Conservation (phyloP, 2,797 vertebrate species). For the Rhynchonycteris naso region DNA sequence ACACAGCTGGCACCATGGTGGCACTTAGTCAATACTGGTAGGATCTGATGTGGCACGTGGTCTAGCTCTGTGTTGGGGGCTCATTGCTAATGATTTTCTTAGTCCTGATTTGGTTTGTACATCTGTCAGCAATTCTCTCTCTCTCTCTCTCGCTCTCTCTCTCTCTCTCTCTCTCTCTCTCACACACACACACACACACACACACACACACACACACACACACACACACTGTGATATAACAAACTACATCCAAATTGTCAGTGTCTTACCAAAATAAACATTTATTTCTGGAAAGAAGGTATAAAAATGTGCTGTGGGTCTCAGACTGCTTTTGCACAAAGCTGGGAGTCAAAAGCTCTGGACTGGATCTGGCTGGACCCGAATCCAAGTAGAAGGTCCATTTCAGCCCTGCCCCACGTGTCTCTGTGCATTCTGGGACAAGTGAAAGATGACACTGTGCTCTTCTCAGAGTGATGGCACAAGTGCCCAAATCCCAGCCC, state of each 20-base stretch:
- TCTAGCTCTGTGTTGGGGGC: neutral
- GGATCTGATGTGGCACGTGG: neutral
- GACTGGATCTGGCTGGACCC: neutral
- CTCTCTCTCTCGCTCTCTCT: no score
- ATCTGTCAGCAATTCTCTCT: neutral
- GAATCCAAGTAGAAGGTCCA: neutral
- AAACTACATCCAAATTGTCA: neutral
- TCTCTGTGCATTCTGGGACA: neutral
- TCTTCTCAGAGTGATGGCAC: neutral
- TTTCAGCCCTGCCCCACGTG: neutral
- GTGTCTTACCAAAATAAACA: neutral
- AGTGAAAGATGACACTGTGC: neutral
- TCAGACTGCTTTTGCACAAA: neutral
- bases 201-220: neutral
- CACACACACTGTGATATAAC: neutral
- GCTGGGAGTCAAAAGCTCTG: neutral
- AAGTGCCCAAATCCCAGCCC: neutral
- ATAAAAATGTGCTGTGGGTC: neutral
- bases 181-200: neutral
- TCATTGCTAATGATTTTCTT: neutral
- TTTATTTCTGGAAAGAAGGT: neutral
- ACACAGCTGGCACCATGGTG: neutral
- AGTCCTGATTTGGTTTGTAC: neutral
- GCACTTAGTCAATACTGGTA: neutral
- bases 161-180: no score